Evolutionary conservation across 2,797 vertebrate species (phyloP), one percentile per base, ranked within the genome.

Genomic region (Sebastes glaucus): DNA sequence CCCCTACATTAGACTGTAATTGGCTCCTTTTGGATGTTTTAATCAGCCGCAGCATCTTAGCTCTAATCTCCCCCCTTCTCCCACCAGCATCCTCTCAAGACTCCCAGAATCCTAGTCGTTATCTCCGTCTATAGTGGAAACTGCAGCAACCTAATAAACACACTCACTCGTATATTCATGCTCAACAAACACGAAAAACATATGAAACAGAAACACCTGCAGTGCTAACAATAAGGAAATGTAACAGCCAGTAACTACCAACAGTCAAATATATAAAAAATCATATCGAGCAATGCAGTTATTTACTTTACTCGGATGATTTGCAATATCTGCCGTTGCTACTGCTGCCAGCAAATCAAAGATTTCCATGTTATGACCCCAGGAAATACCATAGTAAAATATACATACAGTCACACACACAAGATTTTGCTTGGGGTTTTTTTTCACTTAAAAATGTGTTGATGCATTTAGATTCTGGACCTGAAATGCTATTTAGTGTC

Each of bases 1-100:
- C 67, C 52, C 65, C 32, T 67, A 74, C 74, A 85, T 85, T 70
- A 72, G 16, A 55, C 59, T 82, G 59, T 89, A 92, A 92, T 90
- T 92, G 85, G 80, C 80, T 87, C 61, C 75, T 87, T 87, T 86
- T 85, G 82, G 83, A 81, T 74, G 69, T 88, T 92, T 90, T 93
- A 89, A 93, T 92, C 87, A 88, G 79, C 65, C 71, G 68, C 80
- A 87, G 76, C 74, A 73, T 87, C 74, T 68, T 69, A 3, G 33
- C 84, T 84, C 78, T 87, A 82, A 91, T 82, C 80, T 72, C 53
- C 22, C 64, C 64, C 52, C 65, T 80, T 78, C 57, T 38, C 56
- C 66, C 69, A 53, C 55, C 49, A 73, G 49, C 42, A 27, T 64
- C 25, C 63, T 80, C 60, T 62, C 52, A 56, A 79, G 10, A 70